phyloP scores from a whole-genome alignment of 2,888 invertebrate species.

The Coremacera marginata region DNA sequence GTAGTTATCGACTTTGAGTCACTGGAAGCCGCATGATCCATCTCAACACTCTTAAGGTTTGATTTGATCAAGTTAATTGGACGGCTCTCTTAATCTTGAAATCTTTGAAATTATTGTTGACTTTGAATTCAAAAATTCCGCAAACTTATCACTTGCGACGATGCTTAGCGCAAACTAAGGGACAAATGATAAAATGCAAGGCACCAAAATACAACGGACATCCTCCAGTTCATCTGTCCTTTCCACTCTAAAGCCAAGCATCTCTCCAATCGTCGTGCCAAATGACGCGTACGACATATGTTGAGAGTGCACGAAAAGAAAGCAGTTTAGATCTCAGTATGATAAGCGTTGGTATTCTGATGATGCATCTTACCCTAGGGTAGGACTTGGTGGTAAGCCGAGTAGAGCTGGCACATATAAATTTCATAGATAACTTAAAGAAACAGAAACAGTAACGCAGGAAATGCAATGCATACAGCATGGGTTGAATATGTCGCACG shows the following conservation, averaged over 20 bases:
- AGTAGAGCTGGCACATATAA: constrained; percentile 18
- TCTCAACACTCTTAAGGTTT: no score
- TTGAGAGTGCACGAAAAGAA: not conserved
- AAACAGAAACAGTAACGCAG: not conserved
- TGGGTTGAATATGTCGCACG: constrained; percentile 5
- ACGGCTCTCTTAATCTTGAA: no score
- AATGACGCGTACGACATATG: not conserved
- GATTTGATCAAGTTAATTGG: no score
- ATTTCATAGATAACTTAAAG: constrained; percentile 30
- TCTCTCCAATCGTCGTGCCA: no score
- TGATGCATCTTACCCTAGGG: constrained; percentile 2
- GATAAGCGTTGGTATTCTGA: constrained; percentile 8
- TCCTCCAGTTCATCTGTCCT: constrained; percentile 33
- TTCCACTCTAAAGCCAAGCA: not conserved
- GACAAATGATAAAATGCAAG: constrained; percentile 51
- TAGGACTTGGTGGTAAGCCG: not conserved
- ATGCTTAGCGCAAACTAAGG: not conserved
- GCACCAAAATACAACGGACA: constrained; percentile 44
- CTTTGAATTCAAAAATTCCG: not conserved
- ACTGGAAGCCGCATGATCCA: no score
- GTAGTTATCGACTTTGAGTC: no score
- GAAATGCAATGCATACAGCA: not conserved
- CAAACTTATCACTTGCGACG: not conserved
- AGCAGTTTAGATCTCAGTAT: not conserved
- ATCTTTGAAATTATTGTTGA: not conserved